phyloP scores from a whole-genome alignment of 2,113 vertebrate species.

The Herpailurus yagouaroundi region DNA sequence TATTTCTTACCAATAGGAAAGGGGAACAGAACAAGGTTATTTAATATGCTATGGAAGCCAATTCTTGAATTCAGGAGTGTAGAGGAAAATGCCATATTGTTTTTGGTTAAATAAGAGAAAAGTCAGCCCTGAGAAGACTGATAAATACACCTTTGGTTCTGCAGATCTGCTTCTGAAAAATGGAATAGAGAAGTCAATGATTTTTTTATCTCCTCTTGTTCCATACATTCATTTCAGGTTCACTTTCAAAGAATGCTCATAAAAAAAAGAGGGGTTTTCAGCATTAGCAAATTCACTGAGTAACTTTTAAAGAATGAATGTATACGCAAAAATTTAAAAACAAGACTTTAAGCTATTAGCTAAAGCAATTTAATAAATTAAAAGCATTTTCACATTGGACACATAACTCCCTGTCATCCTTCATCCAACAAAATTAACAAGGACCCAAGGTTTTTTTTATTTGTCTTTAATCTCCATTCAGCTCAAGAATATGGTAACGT shows the following conservation, averaged over 20 bases:
- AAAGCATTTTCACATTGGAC: not conserved
- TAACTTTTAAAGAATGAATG: slow-evolving; percentile 21
- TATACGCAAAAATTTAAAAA: not conserved
- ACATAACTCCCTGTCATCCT: not conserved
- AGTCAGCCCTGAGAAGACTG: not conserved
- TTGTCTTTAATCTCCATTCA: slow-evolving; percentile 2
- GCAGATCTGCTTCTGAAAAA: not conserved
- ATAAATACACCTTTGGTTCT: not conserved
- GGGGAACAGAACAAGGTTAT: slow-evolving; percentile 20
- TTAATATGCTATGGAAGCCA: slow-evolving; percentile 37
- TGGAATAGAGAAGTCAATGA: not conserved
- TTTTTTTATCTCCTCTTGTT: not conserved
- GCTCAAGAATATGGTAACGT: not conserved
- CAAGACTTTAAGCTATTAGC: not conserved
- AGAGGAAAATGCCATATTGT: not conserved
- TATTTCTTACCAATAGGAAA: slow-evolving; percentile 52
- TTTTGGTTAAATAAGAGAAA: slow-evolving; percentile 26
- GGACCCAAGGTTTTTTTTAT: not conserved
- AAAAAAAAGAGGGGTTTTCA: not conserved
- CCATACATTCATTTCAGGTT: not conserved
- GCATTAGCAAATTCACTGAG: slow-evolving; percentile 12
- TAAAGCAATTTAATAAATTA: not conserved
- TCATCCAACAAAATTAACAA: slow-evolving; percentile 18
- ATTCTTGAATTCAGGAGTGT: not conserved
- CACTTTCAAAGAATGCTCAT: slow-evolving; percentile 6